Evolutionary conservation across 35 echinoderm and acorn worm genomes (phyloP).

Genomic region (Hemicentrotus pulcherrimus): DNA sequence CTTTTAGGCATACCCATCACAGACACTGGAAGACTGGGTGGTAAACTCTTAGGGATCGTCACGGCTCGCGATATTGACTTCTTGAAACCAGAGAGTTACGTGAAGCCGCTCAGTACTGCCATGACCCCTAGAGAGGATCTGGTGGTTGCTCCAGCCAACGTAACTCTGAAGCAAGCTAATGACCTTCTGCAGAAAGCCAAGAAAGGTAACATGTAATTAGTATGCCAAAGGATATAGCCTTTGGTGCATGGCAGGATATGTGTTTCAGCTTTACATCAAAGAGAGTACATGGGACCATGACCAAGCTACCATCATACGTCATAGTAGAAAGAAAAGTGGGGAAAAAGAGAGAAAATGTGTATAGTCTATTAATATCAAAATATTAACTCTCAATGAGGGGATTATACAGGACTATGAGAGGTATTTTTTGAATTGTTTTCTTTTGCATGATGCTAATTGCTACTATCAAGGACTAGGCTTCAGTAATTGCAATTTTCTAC

Average conservation of each 20-base stretch:
- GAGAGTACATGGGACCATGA: not conserved
- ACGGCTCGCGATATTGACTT: slow-evolving; percentile 99
- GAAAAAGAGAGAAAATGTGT: too few species aligned
- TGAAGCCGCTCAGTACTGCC: slow-evolving; percentile 63
- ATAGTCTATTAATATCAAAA: too few species aligned
- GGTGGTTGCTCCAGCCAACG: slow-evolving; percentile 80
- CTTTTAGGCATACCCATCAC: slow-evolving; percentile 91
- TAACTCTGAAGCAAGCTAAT: slow-evolving; percentile 95
- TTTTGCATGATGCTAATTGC: too few species aligned
- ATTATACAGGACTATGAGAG: too few species aligned
- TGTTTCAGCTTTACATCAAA: not conserved
- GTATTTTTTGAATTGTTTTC: too few species aligned
- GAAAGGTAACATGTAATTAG: slow-evolving; percentile 71
- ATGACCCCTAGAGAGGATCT: slow-evolving; percentile 91
- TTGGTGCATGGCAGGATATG: not conserved
- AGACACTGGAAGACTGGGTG: slow-evolving; percentile 75
- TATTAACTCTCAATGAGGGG: too few species aligned
- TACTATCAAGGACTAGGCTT: too few species aligned
- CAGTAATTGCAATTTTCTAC: too few species aligned
- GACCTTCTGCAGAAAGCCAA: slow-evolving; percentile 90
- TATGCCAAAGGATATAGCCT: not conserved
- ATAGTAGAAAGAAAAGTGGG: too few species aligned
- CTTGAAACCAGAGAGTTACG: slow-evolving; percentile 73
- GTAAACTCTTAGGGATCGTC: slow-evolving; percentile 95
- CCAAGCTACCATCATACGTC: too few species aligned